Evolutionary conservation across 2,888 invertebrate species (phyloP), one percentile per base, ranked within the genome.

Genomic region (Lasioglossum malachurum): DNA sequence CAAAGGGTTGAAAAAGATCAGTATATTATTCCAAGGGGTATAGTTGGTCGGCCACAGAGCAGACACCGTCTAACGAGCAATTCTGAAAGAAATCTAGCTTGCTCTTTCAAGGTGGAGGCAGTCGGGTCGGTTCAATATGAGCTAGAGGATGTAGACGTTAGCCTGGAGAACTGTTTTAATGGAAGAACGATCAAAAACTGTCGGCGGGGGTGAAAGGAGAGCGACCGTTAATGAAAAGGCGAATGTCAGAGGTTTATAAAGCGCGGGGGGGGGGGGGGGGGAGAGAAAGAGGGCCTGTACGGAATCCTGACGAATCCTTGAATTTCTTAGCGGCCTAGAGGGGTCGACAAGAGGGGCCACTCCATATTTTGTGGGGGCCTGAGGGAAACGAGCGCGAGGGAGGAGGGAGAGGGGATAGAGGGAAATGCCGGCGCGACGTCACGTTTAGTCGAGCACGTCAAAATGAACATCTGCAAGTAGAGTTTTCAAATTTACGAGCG

Each of bases 401-500:
- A 23, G n/a, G 1, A 4, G 57, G n/a, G n/a, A 4, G 57, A 23
- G n/a, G 10, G n/a, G n/a, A 53, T 3, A 53, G n/a, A 23, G 57
- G 57, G n/a, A n/a, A 84, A 91, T 83, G 81, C 80, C 75, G 73
- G 78, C 82, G 85, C 87, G 88, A 88, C 85, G 82, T 92, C 90
- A 89, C 89, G 91, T 92, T 92, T 87, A 88, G 92, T 86, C 80
- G 84, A 91, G 83, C 89, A 80, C 84, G 87, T 88, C 91, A 89
- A 91, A 93, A 92, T 92, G 92, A 92, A 85, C 90, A 91, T 90
- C 91, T 86, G 91, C 82, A 83, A 88, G 89, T 85, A 82, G 90
- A 91, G 89, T 92, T 89, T 87, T 82, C 84, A 85, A 90, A 92
- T 92, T 92, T 92, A 92, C 88, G 89, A 92, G 82, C 92, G 80